Percentiles rank a stretch among this genome's conserved stretches.
phyloP scores from a whole-genome alignment of 2,113 vertebrate genomes.

The Taurulus bubalis region DNA sequence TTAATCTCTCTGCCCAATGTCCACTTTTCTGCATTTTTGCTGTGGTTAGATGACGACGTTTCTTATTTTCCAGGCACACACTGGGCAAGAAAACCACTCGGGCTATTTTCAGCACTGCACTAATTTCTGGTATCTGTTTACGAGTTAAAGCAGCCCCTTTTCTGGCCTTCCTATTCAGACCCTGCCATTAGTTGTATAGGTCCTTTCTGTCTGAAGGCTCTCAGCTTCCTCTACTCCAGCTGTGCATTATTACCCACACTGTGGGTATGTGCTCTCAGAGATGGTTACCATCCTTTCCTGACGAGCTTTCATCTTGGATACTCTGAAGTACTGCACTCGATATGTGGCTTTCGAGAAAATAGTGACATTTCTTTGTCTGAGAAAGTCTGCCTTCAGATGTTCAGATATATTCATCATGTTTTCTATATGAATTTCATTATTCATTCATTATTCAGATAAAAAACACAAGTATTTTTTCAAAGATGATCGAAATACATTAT shows the following conservation, averaged over 20 bases:
- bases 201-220: conserved; percentile 54
- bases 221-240: conserved; percentile 44
- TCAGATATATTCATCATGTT: conserved; percentile 7
- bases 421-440: not conserved
- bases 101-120: not conserved
- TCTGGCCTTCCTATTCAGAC: conserved; percentile 8
- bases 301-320: conserved; percentile 70
- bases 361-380: conserved; percentile 31
- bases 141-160: conserved; percentile 19
- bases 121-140: conserved; percentile 17
- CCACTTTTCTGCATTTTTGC: not conserved
- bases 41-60: not conserved
- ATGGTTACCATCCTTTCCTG: conserved; percentile 62
- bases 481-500: not conserved
- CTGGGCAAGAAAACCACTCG: not conserved
- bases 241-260: conserved; percentile 76
- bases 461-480: not conserved
- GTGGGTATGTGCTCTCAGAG: conserved; percentile 76
- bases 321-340: conserved; percentile 50
- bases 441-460: not conserved
- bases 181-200: conserved; percentile 30
- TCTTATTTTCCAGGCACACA: not conserved
- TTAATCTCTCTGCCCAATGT: not conserved
- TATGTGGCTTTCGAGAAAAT: conserved; percentile 51
- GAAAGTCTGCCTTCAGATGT: conserved; percentile 28